A percentile compares a stretch with the other conserved stretches of the same genome.
Evolutionary conservation across 2,113 vertebrate species (phyloP).

Genomic region (Gobius niger): DNA sequence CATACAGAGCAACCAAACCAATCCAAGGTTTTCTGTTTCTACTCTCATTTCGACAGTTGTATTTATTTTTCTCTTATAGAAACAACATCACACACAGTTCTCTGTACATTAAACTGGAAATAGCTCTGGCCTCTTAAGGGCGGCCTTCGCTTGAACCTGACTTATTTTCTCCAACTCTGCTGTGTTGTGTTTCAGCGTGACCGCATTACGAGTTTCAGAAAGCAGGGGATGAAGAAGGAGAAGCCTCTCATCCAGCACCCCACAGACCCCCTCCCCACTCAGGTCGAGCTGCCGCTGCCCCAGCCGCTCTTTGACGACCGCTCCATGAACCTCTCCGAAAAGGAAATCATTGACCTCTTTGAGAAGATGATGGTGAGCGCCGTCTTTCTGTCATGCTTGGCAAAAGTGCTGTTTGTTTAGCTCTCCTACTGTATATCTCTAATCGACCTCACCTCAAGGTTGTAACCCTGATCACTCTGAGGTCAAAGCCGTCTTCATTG

Average conservation of each 20-base stretch:
- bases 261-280: conserved; percentile 83
- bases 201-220: conserved; percentile 94
- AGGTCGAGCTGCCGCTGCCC: conserved; percentile 84
- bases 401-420: background rate
- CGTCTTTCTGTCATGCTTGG: conserved; percentile 5
- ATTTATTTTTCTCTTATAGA: too few species aligned
- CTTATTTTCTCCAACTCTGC: conserved; percentile 23
- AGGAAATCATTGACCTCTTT: conserved; percentile 96
- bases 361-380: conserved; percentile 99
- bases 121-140: background rate
- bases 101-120: background rate
- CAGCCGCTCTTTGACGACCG: conserved; percentile 91
- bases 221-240: conserved; percentile 87
- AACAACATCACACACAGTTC: background rate
- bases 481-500: conserved; percentile 60
- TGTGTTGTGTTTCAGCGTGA: conserved; percentile 87
- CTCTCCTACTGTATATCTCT: conserved; percentile 1
- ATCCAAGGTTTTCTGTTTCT: background rate
- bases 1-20: background rate
- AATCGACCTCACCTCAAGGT: conserved; percentile 7
- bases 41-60: background rate
- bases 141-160: background rate
- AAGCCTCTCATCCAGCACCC: conserved; percentile 94
- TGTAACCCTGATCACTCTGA: conserved; percentile 51
- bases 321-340: conserved; percentile 93